Conservation (phyloP, 2,113 vertebrate genomes). For the Elanus axillaris region DNA sequence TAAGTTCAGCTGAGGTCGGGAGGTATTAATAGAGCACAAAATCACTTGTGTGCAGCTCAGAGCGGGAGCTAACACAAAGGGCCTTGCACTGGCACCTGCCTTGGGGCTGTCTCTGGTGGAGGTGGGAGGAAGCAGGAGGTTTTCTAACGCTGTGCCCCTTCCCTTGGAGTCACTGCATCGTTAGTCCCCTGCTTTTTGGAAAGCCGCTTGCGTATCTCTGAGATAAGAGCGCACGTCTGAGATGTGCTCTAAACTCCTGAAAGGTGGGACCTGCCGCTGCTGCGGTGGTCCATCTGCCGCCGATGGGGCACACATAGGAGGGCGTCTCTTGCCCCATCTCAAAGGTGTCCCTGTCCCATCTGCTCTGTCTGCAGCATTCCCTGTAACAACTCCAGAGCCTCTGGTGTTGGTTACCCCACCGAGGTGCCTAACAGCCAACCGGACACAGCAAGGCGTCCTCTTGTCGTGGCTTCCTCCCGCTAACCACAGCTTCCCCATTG, state of each 20-base stretch:
- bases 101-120: neutral
- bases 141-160: neutral
- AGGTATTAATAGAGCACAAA: constrained; percentile 8
- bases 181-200: neutral
- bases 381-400: constrained; percentile 97
- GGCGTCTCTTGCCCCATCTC: neutral
- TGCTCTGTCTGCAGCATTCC: constrained; percentile 81
- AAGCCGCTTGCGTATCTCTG: neutral
- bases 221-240: neutral
- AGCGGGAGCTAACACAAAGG: neutral
- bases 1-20: neutral
- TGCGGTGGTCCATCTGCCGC: neutral
- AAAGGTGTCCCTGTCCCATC: neutral
- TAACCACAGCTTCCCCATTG: constrained; percentile 94
- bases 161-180: neutral
- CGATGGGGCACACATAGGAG: fast-evolving
- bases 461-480: constrained; percentile 96
- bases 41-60: neutral
- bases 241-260: neutral
- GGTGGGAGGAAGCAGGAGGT: neutral
- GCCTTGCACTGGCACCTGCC: neutral
- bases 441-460: constrained; percentile 98
- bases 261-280: neutral
- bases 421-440: constrained; percentile 99
- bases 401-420: constrained; percentile 99